These are phyloP conservation scores for Tychaedon coryphoeus DNA, from an alignment of 2,113 vertebrate genomes.

Conservation along the genomic window DNA sequence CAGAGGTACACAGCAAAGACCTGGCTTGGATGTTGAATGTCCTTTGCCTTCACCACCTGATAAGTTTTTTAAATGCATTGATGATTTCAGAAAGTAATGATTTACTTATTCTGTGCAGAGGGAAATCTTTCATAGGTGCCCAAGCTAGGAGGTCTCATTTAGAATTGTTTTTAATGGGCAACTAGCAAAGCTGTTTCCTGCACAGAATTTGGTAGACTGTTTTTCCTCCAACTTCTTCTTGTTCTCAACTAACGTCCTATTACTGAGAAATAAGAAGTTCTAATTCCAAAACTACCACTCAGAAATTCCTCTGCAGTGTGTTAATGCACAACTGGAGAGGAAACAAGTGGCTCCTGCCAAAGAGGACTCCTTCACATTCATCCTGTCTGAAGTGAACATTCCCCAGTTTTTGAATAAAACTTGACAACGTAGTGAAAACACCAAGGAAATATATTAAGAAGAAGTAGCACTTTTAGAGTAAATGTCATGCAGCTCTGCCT, in stretches of 20 bases:
- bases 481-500: slow-evolving; percentile 9
- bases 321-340: background rate
- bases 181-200: background rate
- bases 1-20: background rate
- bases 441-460: background rate
- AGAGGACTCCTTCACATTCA: background rate
- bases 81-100: background rate
- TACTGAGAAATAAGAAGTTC: background rate
- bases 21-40: background rate
- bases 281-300: background rate
- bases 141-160: background rate
- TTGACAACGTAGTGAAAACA: background rate
- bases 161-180: background rate
- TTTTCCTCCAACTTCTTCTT: background rate
- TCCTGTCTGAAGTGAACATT: background rate
- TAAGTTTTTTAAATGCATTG: background rate
- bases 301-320: background rate
- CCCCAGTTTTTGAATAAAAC: background rate
- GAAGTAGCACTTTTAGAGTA: slow-evolving; percentile 2
- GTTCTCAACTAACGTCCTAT: background rate
- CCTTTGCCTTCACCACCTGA: background rate
- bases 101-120: background rate
- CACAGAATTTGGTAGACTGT: background rate
- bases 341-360: background rate
- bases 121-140: background rate